A percentile compares a stretch with the other conserved stretches of the same genome.
These are phyloP conservation scores for Onychomys torridus DNA, from an alignment of 2,797 vertebrate genomes.

Conservation along the genomic window DNA sequence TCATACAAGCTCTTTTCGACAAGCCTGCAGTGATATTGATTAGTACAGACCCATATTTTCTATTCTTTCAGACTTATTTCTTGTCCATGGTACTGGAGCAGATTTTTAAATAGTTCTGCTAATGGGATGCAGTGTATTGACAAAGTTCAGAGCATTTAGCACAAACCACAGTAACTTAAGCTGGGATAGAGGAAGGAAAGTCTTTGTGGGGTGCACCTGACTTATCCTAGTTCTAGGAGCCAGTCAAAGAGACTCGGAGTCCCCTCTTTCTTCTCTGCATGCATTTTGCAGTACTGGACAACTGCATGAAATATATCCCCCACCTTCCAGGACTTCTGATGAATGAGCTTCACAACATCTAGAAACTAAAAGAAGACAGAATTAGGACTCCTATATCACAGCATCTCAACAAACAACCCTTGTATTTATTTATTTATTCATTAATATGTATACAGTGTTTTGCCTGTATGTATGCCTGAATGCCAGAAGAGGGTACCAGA, in stretches of 20 bases:
- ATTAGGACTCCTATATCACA: slow-evolving; percentile 10
- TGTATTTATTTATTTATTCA: not conserved
- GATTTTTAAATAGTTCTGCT: slow-evolving; percentile 76
- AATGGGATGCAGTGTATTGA: slow-evolving; percentile 72
- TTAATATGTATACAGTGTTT: too few species aligned
- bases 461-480: too few species aligned
- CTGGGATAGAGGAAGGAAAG: slow-evolving; percentile 61
- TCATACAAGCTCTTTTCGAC: slow-evolving; percentile 21
- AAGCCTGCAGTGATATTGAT: slow-evolving; percentile 28
- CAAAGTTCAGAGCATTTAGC: slow-evolving; percentile 72
- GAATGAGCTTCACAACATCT: slow-evolving; percentile 93
- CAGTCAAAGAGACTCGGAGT: slow-evolving; percentile 95
- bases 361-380: slow-evolving; percentile 90
- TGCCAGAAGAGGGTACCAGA: too few species aligned
- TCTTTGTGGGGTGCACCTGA: rapidly evolving
- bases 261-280: slow-evolving; percentile 86
- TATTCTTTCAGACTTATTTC: slow-evolving; percentile 41
- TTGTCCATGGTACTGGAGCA: not conserved
- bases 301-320: slow-evolving; percentile 95
- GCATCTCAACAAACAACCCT: not conserved
- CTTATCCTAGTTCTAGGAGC: slow-evolving; percentile 94
- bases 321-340: slow-evolving; percentile 95
- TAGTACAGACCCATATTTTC: slow-evolving; percentile 26
- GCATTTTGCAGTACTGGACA: slow-evolving; percentile 94
- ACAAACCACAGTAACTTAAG: slow-evolving; percentile 82